These are phyloP conservation scores for Pristis pectinata DNA, from an alignment of 2,797 vertebrate genomes.

Conservation along the genomic window DNA sequence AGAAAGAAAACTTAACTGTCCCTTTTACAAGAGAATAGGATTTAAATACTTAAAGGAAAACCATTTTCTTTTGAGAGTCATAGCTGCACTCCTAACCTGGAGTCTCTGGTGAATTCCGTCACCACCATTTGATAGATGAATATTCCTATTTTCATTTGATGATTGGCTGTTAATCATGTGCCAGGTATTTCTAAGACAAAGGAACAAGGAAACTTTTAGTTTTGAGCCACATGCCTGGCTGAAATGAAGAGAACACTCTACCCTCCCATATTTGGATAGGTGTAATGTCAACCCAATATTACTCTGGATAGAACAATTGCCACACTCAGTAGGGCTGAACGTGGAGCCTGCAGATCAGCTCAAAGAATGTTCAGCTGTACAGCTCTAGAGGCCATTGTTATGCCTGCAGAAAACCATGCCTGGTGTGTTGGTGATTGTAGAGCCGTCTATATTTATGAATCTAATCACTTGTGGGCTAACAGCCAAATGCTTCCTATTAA, in stretches of 20 bases:
- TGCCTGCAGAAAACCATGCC: background rate
- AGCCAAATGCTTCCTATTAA: background rate
- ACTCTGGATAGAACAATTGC: background rate
- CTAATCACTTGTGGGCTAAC: background rate
- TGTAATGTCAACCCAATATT: background rate
- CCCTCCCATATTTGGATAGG: background rate
- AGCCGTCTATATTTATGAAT: constrained; percentile 9
- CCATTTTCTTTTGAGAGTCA: background rate
- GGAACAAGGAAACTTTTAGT: background rate
- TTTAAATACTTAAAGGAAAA: background rate
- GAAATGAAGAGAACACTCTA: background rate
- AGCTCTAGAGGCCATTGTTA: background rate
- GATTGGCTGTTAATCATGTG: background rate
- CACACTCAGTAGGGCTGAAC: background rate
- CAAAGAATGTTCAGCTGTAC: background rate
- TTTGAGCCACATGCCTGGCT: background rate
- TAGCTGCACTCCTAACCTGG: background rate
- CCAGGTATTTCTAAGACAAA: background rate
- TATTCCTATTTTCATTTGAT: background rate
- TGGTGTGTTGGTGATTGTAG: background rate
- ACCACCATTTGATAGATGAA: background rate
- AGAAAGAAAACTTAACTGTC: background rate
- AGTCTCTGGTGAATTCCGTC: background rate
- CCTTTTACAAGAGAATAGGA: too few relatives aligned
- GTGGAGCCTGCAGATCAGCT: background rate